Evolutionary conservation across 2,113 vertebrate genomes (phyloP).

Genomic region (Grallaria varia): DNA sequence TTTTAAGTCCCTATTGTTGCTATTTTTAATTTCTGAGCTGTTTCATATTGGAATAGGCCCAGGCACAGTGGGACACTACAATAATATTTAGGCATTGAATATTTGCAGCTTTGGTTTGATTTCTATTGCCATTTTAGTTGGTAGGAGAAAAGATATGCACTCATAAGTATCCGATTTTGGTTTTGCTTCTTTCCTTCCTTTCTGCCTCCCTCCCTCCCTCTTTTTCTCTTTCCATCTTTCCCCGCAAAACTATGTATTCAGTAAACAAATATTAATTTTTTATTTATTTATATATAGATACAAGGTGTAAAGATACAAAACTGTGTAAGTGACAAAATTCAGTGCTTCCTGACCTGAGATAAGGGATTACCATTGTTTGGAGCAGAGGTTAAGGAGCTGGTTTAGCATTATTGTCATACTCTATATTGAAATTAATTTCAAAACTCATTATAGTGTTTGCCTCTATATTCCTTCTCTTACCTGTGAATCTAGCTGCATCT

Average conservation of each 20-base stretch:
- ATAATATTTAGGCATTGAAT: not conserved
- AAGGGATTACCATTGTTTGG: not conserved
- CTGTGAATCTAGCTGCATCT: not conserved
- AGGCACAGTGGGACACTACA: not conserved
- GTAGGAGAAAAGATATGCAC: not conserved
- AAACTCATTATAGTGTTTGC: not conserved
- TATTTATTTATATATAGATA: not conserved
- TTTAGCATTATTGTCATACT: not conserved
- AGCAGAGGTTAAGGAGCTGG: not conserved
- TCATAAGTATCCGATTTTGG: not conserved
- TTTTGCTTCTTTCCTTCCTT: too few species aligned
- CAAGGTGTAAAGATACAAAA: not conserved
- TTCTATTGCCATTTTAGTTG: not conserved
- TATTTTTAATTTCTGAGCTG: slow-evolving; percentile 13
- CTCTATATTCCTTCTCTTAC: not conserved
- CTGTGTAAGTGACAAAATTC: not conserved
- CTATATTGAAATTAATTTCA: not conserved
- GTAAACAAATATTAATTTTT: not conserved
- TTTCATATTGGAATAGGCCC: not conserved
- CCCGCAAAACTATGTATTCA: not conserved
- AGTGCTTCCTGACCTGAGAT: not conserved
- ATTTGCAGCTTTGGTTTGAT: not conserved
- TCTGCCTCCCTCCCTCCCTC: too few species aligned
- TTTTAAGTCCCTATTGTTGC: slow-evolving; percentile 13
- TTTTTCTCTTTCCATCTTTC: not conserved